Evolutionary conservation across 2,888 invertebrate species (phyloP), one percentile per base, ranked within the genome.

Genomic region (Oxytorus armatus): DNA sequence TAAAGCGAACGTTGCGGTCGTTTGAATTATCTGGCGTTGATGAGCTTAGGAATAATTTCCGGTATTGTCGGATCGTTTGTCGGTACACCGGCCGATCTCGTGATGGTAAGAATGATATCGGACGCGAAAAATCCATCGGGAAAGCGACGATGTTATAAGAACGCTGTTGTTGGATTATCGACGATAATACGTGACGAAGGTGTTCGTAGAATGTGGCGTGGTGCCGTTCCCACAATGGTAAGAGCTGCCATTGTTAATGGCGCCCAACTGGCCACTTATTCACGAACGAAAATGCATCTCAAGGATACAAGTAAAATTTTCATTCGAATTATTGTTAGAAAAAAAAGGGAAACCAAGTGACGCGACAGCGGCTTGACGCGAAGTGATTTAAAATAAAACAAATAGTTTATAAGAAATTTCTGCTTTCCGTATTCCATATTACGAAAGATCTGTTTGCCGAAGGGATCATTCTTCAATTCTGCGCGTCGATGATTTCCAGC

Each of bases 171-270:
- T 87, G 95, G 94, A 0, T 85, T 95, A n/a, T 82, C 88, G 8
- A 89, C 94, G 79, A 94, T 95, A 59, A 89, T 92, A 1, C 91
- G 89, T 74, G 94, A 94, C 85, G 95, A 95, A 89, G 95, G 95
- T 2, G 73, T 93, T 1, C 63, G 91, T 0, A 93, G 94, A n/a
- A 87, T 95, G 23, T 95, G 95, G 94, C 92, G 94, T 87, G 95
- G 92, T 55, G 89, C 91, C 2, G 79, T 90, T 25, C 92, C 92
- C 8, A 92, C 92, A 0, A 91, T 92, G 87, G 86, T 88, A 7
- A 85, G 92, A 82, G 95, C 95, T 1, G 94, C 95, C 92, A 94
- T 95, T 1, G 95, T 95, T 4, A 96, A 95, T 89, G 94, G 94
- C 25, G 94, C 95, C 14, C 95, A 95, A 86, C 90, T 95, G 69